Evolutionary conservation across 2,113 vertebrate genomes (phyloP).

Genomic region (Lethenteron reissneri): DNA sequence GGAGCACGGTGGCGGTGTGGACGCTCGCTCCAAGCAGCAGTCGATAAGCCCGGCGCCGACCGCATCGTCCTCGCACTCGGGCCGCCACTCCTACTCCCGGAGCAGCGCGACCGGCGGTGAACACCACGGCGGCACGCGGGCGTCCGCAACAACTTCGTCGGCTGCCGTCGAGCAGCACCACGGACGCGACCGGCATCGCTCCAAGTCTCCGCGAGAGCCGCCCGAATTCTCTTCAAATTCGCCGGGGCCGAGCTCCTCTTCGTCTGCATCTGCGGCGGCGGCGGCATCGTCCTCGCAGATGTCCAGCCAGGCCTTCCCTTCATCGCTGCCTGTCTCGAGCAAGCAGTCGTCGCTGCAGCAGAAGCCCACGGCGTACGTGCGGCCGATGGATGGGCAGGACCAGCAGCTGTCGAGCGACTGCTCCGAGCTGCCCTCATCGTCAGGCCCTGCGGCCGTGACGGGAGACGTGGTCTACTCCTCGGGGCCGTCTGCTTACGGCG

Average conservation of each 20-base stretch:
- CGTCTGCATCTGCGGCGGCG: constrained; percentile 51
- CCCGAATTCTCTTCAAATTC: constrained; percentile 32
- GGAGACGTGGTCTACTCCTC: no score
- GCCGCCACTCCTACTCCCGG: constrained; percentile 1
- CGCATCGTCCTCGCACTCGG: background rate
- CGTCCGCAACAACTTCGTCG: background rate
- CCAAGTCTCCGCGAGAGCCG: constrained; percentile 69
- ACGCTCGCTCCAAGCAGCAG: no score
- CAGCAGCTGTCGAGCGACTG: constrained; percentile 18
- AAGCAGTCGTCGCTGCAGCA: constrained; percentile 79
- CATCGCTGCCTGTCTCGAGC: constrained; percentile 50
- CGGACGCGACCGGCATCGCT: constrained; percentile 65
- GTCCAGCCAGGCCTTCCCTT: constrained; percentile 67
- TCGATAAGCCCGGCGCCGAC: no score
- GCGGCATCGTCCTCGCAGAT: constrained; percentile 28
- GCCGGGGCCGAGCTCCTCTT: constrained; percentile 89
- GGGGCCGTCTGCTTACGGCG: no score
- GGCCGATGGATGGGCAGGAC: constrained; percentile 95
- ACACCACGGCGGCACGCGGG: background rate
- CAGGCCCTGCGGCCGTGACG: no score
- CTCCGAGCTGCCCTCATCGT: no score
- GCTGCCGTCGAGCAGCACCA: constrained; percentile 36
- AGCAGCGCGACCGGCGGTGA: background rate
- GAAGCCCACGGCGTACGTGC: constrained; percentile 89
- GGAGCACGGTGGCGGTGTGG: no score